phyloP scores from a whole-genome alignment of 2,888 invertebrate species.

The Lumbricus terrestris region DNA sequence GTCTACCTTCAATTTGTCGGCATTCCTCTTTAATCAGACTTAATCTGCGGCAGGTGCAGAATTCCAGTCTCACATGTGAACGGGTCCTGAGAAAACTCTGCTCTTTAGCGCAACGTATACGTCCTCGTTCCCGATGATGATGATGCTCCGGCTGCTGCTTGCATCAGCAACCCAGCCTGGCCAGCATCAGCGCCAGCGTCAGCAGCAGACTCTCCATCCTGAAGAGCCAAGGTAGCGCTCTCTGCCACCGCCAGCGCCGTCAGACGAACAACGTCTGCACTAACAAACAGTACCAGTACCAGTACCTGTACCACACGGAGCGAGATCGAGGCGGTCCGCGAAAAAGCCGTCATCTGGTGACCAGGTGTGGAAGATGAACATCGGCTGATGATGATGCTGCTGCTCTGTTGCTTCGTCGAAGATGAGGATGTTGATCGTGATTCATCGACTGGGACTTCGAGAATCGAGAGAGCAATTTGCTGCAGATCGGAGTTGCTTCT shows the following conservation, averaged over 20 bases:
- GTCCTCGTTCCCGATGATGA: background rate
- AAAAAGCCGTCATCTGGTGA: background rate
- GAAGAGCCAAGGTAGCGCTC: background rate
- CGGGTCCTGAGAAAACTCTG: background rate
- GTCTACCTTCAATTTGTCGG: background rate
- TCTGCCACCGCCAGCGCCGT: background rate
- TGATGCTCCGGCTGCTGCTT: background rate
- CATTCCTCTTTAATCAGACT: conserved; percentile 9
- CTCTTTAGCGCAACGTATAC: background rate
- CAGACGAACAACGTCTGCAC: background rate
- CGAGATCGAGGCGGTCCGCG: background rate
- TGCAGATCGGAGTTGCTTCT: background rate
- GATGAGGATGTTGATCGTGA: background rate
- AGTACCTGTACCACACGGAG: background rate
- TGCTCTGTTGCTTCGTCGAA: background rate
- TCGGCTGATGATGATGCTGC: background rate
- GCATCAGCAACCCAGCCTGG: background rate
- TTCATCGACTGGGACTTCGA: conserved; percentile 11
- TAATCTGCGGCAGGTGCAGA: conserved; percentile 8
- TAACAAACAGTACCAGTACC: background rate
- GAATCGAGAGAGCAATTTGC: background rate
- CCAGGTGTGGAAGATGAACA: background rate
- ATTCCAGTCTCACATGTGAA: conserved; percentile 7
- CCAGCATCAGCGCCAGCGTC: background rate
- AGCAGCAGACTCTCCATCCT: background rate